Percentiles rank a stretch among this genome's conserved stretches.
Conservation (phyloP, 2,888 invertebrate species). For the Ophion ellenae region DNA sequence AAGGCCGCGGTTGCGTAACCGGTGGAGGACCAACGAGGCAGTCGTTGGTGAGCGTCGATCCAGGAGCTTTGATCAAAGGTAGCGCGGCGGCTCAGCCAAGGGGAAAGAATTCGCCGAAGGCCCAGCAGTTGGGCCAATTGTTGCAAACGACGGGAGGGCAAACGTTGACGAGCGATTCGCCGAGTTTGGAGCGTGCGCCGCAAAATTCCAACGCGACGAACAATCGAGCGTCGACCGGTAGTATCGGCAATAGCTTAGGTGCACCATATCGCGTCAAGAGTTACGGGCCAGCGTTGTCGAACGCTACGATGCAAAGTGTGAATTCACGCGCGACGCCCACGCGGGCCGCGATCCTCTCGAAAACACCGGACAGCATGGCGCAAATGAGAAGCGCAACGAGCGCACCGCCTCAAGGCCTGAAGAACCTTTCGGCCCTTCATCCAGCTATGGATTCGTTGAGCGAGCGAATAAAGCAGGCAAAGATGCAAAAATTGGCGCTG, state of each 20-base stretch:
- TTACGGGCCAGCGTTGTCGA: slow-evolving; percentile 19
- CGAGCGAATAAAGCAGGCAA: slow-evolving; percentile 77
- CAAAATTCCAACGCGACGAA: slow-evolving; percentile 10
- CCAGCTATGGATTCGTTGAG: slow-evolving; percentile 74
- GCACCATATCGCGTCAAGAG: slow-evolving; percentile 41
- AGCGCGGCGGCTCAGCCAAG: background rate
- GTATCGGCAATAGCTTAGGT: slow-evolving; percentile 24
- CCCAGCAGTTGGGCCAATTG: slow-evolving; percentile 11
- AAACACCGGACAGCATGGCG: slow-evolving; percentile 32
- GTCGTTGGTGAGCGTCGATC: slow-evolving; percentile 19
- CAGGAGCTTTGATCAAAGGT: background rate
- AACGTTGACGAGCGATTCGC: background rate
- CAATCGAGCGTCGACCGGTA: slow-evolving; percentile 6
- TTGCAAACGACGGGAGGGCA: background rate
- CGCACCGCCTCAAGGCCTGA: slow-evolving; percentile 33
- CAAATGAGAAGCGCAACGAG: slow-evolving; percentile 19
- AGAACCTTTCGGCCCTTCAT: slow-evolving; percentile 53
- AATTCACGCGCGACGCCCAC: slow-evolving; percentile 64
- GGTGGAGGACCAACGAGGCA: slow-evolving; percentile 55
- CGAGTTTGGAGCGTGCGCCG: background rate
- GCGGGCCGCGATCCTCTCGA: slow-evolving; percentile 49
- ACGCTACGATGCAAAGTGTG: slow-evolving; percentile 57
- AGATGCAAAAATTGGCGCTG: slow-evolving; percentile 70
- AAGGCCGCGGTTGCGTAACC: slow-evolving; percentile 62
- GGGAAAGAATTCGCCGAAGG: slow-evolving; percentile 27